Base-by-base conservation (phyloP, 1,140 invertebrate genomes). In the Parapsyche elsis region DNA sequence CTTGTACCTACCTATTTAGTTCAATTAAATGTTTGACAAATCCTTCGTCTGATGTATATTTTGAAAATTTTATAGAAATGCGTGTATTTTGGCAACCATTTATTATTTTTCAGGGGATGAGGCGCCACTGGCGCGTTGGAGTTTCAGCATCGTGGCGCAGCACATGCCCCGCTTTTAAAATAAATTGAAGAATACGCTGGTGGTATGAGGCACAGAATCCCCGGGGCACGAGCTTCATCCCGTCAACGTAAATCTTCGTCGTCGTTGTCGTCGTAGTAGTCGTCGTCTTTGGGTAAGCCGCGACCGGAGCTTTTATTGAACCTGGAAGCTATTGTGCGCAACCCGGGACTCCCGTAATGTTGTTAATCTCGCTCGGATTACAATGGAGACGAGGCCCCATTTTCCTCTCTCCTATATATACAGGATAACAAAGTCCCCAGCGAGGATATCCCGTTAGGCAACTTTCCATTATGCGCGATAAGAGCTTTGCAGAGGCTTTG, bases 141-240 rank as follows among this genome's bases (percentile, higher is more conserved):
- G 45, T 49, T 49, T 38, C 71, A 24, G 38, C 19, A 14, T 16
- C 24, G 19, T 75, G 38, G 24, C 24, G 24, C 21, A 53, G 78
- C 82, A 80, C 82, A 83, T 81, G 80, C 80, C 75, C 78, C 71
- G 80, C 82, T 83, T 83, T 83, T 78, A 83, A 83, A 83, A 80
- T 80, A 80, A 82, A 80, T 80, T 78, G 78, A 77, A 82, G 75
- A 80, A 80, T 53, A 76, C 59, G 21, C 16, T 46, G 38, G 10
- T 44, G 26, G 44, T 12, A 45, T 67, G 76, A 26, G 70, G n/a
- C 19, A 26, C 14, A 23, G 26, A 5, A 67, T 67, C 71, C 14
- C 30, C 9, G 78, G 44, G 78, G 71, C 70, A 49, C 30, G 38
- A 53, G 67, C 26, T 57, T 45, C 46, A 44, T 53, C 71, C 38